Percentiles rank a stretch among this genome's conserved stretches.
Evolutionary conservation across 2,797 vertebrate species (phyloP).

Genomic region (Sorex maritimensis): DNA sequence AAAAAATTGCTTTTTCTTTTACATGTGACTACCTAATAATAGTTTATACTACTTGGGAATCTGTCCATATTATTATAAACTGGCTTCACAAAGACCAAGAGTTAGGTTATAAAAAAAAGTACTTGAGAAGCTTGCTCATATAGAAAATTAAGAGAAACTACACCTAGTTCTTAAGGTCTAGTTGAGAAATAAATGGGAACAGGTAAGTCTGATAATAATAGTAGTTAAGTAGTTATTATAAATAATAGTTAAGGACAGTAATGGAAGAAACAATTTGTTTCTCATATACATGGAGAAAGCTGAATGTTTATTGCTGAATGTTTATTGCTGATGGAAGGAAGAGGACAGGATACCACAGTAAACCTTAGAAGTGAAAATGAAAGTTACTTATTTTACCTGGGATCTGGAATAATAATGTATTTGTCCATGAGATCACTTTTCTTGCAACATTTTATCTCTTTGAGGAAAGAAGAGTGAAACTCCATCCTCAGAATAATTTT

Average conservation of each 20-base stretch:
- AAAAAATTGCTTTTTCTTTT: not conserved
- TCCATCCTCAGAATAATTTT: constrained; percentile 15
- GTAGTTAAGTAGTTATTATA: not conserved
- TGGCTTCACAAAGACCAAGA: constrained; percentile 27
- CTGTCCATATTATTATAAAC: not conserved
- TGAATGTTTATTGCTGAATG: not conserved
- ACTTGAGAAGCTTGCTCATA: not conserved
- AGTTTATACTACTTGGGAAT: constrained; percentile 9
- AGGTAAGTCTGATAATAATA: too few relatives aligned
- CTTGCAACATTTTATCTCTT: constrained; percentile 55
- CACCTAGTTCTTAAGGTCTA: not conserved
- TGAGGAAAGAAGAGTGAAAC: constrained; percentile 62
- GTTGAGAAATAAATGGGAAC: constrained; percentile 36
- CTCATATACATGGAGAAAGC: not conserved
- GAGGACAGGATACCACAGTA: constrained; percentile 20
- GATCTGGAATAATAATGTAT: constrained; percentile 48
- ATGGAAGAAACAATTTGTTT: not conserved
- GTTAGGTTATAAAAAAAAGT: constrained; percentile 21
- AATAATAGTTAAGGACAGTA: not conserved
- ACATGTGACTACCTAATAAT: not conserved
- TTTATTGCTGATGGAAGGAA: constrained; percentile 32
- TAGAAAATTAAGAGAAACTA: not conserved
- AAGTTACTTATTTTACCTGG: constrained; percentile 50
- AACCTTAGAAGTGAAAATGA: constrained; percentile 36
- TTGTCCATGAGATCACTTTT: constrained; percentile 28